A percentile compares a stretch with the other conserved stretches of the same genome.
Conservation (phyloP, 2,888 invertebrate genomes). For the Cataglyphis livida region DNA sequence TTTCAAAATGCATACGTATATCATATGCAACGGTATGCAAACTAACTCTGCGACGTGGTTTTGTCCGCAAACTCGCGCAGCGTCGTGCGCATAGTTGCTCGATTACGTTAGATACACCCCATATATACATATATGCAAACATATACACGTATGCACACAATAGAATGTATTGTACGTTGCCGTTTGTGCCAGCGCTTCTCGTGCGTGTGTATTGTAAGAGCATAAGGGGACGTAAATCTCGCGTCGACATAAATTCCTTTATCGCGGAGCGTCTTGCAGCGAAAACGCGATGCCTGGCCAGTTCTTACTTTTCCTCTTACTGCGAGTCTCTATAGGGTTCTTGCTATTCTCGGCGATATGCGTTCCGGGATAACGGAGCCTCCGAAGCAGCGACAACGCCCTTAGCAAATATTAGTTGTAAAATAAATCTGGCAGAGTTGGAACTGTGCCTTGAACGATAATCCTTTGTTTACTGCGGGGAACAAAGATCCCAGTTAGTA, state of each 20-base stretch:
- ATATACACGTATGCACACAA: background rate
- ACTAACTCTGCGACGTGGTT: slow-evolving; percentile 32
- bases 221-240: slow-evolving; percentile 79
- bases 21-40: slow-evolving; percentile 31
- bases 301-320: slow-evolving; percentile 69
- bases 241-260: slow-evolving; percentile 81
- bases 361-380: slow-evolving; percentile 55
- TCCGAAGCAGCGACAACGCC: slow-evolving; percentile 20
- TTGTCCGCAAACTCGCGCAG: slow-evolving; percentile 29
- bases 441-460: slow-evolving; percentile 43
- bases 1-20: slow-evolving; percentile 38
- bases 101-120: slow-evolving; percentile 30
- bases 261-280: slow-evolving; percentile 74
- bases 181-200: slow-evolving; percentile 47
- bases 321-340: slow-evolving; percentile 58
- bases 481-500: slow-evolving; percentile 26
- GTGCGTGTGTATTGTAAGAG: slow-evolving; percentile 71
- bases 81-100: slow-evolving; percentile 25
- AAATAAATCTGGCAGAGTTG: slow-evolving; percentile 50
- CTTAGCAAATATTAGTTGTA: slow-evolving; percentile 54
- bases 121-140: background rate
- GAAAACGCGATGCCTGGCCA: slow-evolving; percentile 47
- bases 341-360: slow-evolving; percentile 53
- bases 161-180: slow-evolving; percentile 31
- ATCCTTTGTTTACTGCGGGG: slow-evolving; percentile 53